A percentile compares a stretch with the other conserved stretches of the same genome.
phyloP scores from a whole-genome alignment of 2,888 invertebrate genomes.

The Lampropteryx suffumata region DNA sequence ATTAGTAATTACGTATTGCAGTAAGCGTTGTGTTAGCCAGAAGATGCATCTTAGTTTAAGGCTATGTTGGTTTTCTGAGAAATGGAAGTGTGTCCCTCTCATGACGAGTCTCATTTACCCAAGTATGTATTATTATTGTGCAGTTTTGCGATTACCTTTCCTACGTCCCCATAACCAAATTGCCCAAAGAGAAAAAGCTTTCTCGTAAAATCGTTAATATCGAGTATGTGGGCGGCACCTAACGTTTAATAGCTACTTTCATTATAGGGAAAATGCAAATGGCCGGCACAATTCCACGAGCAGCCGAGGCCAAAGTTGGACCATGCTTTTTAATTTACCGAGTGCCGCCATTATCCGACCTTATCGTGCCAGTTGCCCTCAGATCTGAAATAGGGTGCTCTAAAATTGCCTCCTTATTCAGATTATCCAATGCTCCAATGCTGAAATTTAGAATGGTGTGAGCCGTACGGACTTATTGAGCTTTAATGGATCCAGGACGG shows the following conservation, averaged over 20 bases:
- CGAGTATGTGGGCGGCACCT: slow-evolving; percentile 37
- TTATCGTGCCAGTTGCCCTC: slow-evolving; percentile 59
- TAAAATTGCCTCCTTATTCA: slow-evolving; percentile 62
- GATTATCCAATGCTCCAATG: slow-evolving; percentile 59
- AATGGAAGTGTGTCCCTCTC: no score
- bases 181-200: slow-evolving; percentile 32
- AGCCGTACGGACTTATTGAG: slow-evolving; percentile 57
- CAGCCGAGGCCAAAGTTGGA: slow-evolving; percentile 48
- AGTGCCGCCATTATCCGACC: slow-evolving; percentile 61
- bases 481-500: slow-evolving; percentile 51
- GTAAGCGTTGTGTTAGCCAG: no score
- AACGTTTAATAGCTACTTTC: slow-evolving; percentile 42
- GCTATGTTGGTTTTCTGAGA: no score
- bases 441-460: slow-evolving; percentile 55
- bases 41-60: no score
- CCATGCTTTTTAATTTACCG: slow-evolving; percentile 71
- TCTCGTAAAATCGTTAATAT: slow-evolving; percentile 37
- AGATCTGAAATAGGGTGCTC: slow-evolving; percentile 62
- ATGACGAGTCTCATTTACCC: no score
- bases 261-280: slow-evolving; percentile 58
- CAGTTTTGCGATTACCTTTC: no score
- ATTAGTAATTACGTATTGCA: background rate
- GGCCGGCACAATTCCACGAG: slow-evolving; percentile 50
- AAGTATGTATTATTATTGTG: no score
- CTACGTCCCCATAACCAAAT: slow-evolving; percentile 23